Conservation (phyloP, 1,140 invertebrate species). For the Pachypsylla venusta region DNA sequence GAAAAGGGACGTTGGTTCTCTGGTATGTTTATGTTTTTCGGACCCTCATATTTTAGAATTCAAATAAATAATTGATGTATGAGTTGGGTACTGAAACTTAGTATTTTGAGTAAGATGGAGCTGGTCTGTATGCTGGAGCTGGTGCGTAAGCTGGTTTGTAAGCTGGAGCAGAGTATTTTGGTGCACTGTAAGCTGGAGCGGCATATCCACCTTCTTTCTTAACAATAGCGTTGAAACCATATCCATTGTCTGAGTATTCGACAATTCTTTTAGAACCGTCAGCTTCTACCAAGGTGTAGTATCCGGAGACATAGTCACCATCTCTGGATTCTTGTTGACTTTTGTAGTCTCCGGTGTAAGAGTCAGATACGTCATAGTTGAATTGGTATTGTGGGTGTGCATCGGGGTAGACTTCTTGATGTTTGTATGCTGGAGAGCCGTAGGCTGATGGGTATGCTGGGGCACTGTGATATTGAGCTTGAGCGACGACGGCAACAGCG, state of each 20-base stretch:
- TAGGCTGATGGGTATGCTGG: slow-evolving; percentile 17
- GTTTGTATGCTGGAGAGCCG: slow-evolving; percentile 14
- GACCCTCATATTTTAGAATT: too few relatives aligned
- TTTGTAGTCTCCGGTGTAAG: slow-evolving; percentile 24
- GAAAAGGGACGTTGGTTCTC: too few relatives aligned
- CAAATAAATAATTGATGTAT: too few relatives aligned
- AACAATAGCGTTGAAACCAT: slow-evolving; percentile 26
- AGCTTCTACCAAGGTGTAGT: slow-evolving; percentile 31
- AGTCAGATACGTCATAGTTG: slow-evolving; percentile 25
- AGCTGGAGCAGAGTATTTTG: slow-evolving; percentile 13
- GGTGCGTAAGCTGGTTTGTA: slow-evolving; percentile 15
- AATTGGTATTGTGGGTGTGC: slow-evolving; percentile 24
- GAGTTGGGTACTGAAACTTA: too few relatives aligned
- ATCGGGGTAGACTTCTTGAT: slow-evolving; percentile 10
- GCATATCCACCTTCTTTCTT: slow-evolving; percentile 18
- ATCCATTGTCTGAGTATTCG: slow-evolving; percentile 30
- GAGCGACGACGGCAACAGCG: neutral
- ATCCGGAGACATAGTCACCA: slow-evolving; percentile 23
- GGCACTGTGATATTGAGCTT: neutral
- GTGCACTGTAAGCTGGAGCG: slow-evolving; percentile 17
- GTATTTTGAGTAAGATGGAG: neutral
- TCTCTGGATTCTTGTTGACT: slow-evolving; percentile 23
- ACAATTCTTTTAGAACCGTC: slow-evolving; percentile 40
- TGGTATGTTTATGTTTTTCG: too few relatives aligned
- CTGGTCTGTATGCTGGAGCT: slow-evolving; percentile 14